phyloP scores from a whole-genome alignment of 2,113 vertebrate genomes.

The Sorex fumeus region DNA sequence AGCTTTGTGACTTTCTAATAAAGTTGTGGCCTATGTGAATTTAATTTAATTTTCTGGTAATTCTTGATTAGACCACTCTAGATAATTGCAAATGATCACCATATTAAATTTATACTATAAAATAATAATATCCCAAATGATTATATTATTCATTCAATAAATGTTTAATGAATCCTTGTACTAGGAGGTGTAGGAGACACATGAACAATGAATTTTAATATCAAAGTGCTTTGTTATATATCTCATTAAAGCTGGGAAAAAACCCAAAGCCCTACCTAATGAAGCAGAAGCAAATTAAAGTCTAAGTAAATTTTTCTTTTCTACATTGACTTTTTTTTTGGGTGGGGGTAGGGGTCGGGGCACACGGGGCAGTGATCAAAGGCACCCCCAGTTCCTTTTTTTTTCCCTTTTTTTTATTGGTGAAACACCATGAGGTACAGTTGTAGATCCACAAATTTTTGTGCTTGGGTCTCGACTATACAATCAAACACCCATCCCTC shows the following conservation, averaged over 20 bases:
- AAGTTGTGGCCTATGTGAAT: neutral
- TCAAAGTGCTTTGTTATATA: neutral
- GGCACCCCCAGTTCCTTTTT: no score
- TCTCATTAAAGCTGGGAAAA: neutral
- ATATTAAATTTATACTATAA: slow-evolving; percentile 4
- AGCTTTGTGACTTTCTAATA: slow-evolving; percentile 7
- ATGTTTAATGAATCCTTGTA: slow-evolving; percentile 41
- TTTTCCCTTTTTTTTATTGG: no score
- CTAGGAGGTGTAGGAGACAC: neutral
- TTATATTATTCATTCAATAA: slow-evolving; percentile 38
- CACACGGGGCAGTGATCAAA: no score
- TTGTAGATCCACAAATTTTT: no score
- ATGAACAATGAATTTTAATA: slow-evolving; percentile 15
- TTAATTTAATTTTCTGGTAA: slow-evolving; percentile 6
- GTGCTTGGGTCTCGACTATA: no score
- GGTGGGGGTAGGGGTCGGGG: no score
- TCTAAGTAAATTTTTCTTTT: slow-evolving; percentile 14
- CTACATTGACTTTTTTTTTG: neutral
- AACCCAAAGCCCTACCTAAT: neutral
- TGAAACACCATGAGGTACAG: no score
- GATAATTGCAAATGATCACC: slow-evolving; percentile 25
- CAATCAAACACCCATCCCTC: no score
- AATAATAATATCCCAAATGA: slow-evolving; percentile 7
- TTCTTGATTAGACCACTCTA: neutral
- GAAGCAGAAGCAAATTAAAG: slow-evolving; percentile 8